A percentile compares a stretch with the other conserved stretches of the same genome.
Conservation (phyloP, 1,140 invertebrate species). For the Drosophila seguyi region DNA sequence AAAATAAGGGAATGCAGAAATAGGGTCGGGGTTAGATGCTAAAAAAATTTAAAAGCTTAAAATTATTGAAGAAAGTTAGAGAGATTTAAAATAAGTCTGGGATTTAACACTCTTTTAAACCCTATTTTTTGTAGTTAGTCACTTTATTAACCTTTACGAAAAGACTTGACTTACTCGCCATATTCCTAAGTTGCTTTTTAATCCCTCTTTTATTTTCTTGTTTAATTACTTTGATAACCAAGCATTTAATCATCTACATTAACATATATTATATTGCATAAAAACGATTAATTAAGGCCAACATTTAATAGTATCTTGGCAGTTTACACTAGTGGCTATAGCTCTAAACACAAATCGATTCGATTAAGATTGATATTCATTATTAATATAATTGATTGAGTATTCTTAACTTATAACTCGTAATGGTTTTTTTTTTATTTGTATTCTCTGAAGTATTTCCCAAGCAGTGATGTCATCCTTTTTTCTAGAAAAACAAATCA, state of each 20-base stretch:
- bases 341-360: neutral
- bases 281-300: conserved; percentile 26
- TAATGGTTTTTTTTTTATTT: neutral
- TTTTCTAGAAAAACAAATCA: neutral
- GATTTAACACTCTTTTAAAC: neutral
- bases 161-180: neutral
- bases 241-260: conserved; percentile 7
- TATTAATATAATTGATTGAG: neutral
- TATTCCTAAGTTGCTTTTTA: neutral
- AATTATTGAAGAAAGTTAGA: neutral
- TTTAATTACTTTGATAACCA: neutral
- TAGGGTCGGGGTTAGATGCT: neutral
- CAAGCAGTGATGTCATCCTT: neutral
- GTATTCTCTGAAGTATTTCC: neutral
- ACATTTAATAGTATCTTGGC: conserved; percentile 1
- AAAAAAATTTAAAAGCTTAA: neutral
- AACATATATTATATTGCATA: conserved; percentile 3
- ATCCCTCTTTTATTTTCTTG: neutral
- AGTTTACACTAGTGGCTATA: conserved; percentile 19
- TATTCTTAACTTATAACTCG: neutral
- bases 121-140: neutral
- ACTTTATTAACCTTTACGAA: neutral
- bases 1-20: neutral
- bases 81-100: too few relatives aligned
- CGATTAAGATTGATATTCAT: neutral